phyloP scores from a whole-genome alignment of 1,140 invertebrate species.

The Drosophila hydei region DNA sequence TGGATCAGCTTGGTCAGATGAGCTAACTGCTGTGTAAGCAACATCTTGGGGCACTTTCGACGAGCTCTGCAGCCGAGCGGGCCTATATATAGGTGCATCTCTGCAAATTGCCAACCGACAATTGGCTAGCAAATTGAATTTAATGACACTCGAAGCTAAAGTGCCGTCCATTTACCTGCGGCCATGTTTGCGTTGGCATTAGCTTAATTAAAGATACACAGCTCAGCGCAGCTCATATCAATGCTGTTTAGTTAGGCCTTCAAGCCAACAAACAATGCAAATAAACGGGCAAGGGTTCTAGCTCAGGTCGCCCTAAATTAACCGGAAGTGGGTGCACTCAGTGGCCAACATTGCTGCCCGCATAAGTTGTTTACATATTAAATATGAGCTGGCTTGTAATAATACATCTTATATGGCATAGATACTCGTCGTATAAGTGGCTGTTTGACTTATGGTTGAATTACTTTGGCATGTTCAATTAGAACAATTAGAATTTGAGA shows the following conservation, averaged over 20 bases:
- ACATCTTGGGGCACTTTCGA: conserved; percentile 49
- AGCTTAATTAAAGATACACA: conserved; percentile 73
- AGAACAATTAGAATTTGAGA: neutral
- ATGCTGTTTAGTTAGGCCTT: conserved; percentile 42
- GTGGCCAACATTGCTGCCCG: neutral
- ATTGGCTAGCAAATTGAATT: conserved; percentile 68
- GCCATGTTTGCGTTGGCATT: conserved; percentile 66
- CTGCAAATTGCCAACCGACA: conserved; percentile 41
- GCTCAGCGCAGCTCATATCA: conserved; percentile 24
- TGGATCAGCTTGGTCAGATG: conserved; percentile 53
- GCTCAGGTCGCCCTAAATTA: conserved; percentile 2
- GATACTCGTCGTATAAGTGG: neutral
- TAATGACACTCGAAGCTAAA: conserved; percentile 48
- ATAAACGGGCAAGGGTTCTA: conserved; percentile 29
- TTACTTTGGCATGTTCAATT: conserved; percentile 4
- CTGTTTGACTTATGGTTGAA: neutral
- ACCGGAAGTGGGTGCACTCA: conserved; percentile 3
- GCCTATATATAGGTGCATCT: conserved; percentile 44
- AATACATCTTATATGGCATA: neutral
- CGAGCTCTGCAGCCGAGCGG: neutral
- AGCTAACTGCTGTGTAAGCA: conserved; percentile 33
- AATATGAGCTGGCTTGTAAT: conserved; percentile 7
- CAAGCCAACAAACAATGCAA: conserved; percentile 21
- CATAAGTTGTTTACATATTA: conserved; percentile 20
- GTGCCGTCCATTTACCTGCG: conserved; percentile 29